phyloP scores from a whole-genome alignment of 2,113 vertebrate species.

The Haemorhous mexicanus region DNA sequence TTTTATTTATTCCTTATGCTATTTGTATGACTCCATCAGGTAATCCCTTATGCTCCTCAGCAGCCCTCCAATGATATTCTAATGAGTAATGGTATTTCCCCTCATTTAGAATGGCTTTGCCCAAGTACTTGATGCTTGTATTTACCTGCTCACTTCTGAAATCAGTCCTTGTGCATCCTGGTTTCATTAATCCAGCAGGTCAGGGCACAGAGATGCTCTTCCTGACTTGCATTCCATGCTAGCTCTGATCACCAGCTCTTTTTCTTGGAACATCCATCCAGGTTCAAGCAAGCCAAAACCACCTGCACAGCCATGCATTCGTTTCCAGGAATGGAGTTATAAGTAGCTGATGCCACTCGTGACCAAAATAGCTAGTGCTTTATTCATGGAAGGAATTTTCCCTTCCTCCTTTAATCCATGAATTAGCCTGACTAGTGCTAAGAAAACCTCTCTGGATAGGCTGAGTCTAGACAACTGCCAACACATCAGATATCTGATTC shows the following conservation, averaged over 20 bases:
- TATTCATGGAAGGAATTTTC: slow-evolving; percentile 18
- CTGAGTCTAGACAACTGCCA: not conserved
- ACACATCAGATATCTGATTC: not conserved
- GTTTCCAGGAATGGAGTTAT: not conserved
- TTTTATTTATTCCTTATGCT: not conserved
- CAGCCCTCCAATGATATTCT: not conserved
- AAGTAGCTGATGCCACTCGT: not conserved
- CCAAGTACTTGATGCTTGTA: not conserved
- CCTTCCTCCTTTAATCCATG: not conserved
- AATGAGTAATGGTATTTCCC: not conserved
- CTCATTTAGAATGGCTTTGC: not conserved
- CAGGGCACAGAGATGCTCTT: not conserved
- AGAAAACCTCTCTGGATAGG: not conserved
- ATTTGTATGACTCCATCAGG: not conserved
- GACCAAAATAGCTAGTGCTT: slow-evolving; percentile 21
- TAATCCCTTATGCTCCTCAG: not conserved
- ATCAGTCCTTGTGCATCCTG: not conserved
- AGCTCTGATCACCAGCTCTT: not conserved
- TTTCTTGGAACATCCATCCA: not conserved
- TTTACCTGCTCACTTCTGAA: not conserved
- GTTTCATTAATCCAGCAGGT: not conserved
- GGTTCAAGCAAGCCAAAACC: not conserved
- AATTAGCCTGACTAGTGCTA: not conserved
- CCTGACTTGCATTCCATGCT: not conserved
- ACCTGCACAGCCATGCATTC: not conserved